These are phyloP conservation scores for Moxostoma hubbsi DNA, from an alignment of 2,797 vertebrate species.

Conservation along the genomic window DNA sequence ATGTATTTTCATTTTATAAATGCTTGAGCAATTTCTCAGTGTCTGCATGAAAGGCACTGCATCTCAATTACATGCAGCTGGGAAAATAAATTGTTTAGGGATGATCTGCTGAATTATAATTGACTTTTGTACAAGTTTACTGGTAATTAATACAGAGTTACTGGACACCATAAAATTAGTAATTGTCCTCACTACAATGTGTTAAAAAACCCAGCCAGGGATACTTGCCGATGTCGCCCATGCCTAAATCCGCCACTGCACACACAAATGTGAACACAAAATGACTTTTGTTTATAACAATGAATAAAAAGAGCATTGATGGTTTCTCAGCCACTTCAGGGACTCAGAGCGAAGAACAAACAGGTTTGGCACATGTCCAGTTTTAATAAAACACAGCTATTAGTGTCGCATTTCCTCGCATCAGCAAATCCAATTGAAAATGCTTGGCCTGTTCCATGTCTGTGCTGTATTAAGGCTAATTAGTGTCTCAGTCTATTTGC, in stretches of 20 bases:
- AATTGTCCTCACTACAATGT: conserved; percentile 1
- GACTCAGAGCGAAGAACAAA: conserved; percentile 45
- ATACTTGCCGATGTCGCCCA: no score
- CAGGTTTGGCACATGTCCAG: conserved; percentile 50
- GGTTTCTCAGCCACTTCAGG: conserved; percentile 49
- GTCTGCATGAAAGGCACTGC: conserved; percentile 69
- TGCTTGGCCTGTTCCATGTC: conserved; percentile 57
- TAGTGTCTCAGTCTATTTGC: conserved; percentile 59
- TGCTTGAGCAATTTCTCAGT: conserved; percentile 76
- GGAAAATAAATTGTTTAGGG: conserved; percentile 64
- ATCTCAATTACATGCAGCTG: conserved; percentile 69
- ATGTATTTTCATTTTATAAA: conserved; percentile 84
- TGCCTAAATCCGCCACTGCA: background rate
- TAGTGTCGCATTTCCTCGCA: conserved; percentile 52
- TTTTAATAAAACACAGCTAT: conserved; percentile 60
- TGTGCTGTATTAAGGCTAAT: conserved; percentile 60
- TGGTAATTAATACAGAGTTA: conserved; percentile 49
- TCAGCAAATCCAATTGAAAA: conserved; percentile 60
- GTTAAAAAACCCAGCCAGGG: background rate
- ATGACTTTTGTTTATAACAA: conserved; percentile 31
- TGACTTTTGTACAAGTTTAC: conserved; percentile 49
- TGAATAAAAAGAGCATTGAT: conserved; percentile 26
- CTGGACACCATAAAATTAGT: background rate
- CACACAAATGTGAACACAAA: conserved; percentile 9
- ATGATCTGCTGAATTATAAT: conserved; percentile 60